phyloP scores from a whole-genome alignment of 2,888 invertebrate species.

The Diabrotica balteata region DNA sequence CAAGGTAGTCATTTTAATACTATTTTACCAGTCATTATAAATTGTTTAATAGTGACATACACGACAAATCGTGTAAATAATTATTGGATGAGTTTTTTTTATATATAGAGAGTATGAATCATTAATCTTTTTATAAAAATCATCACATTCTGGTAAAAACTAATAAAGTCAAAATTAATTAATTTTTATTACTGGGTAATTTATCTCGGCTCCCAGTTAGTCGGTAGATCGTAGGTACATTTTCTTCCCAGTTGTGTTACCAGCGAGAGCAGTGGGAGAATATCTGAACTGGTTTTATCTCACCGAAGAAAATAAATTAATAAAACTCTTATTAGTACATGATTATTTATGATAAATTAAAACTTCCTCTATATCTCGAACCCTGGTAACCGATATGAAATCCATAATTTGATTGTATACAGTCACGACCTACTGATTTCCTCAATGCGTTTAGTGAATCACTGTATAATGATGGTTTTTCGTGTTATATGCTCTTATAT shows the following conservation, averaged over 20 bases:
- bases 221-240: background rate
- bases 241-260: slow-evolving; percentile 12
- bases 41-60: too few species aligned
- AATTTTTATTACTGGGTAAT: too few species aligned
- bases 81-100: too few species aligned
- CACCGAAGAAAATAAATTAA: slow-evolving; percentile 24
- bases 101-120: too few species aligned
- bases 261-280: slow-evolving; percentile 19
- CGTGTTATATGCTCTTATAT: slow-evolving; percentile 4
- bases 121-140: too few species aligned
- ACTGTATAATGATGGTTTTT: slow-evolving; percentile 22
- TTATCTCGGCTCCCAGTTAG: too few species aligned
- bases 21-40: too few species aligned
- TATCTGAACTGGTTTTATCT: slow-evolving; percentile 23
- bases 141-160: too few species aligned
- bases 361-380: slow-evolving; percentile 21
- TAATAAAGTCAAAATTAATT: too few species aligned
- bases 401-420: slow-evolving; percentile 25
- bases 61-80: too few species aligned
- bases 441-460: slow-evolving; percentile 18
- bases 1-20: too few species aligned
- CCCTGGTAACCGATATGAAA: slow-evolving; percentile 21
- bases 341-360: slow-evolving; percentile 25
- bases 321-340: slow-evolving; percentile 26
- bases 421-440: slow-evolving; percentile 25